Base-by-base conservation (phyloP, 2,797 vertebrate genomes). In the Dermochelys coriacea region DNA sequence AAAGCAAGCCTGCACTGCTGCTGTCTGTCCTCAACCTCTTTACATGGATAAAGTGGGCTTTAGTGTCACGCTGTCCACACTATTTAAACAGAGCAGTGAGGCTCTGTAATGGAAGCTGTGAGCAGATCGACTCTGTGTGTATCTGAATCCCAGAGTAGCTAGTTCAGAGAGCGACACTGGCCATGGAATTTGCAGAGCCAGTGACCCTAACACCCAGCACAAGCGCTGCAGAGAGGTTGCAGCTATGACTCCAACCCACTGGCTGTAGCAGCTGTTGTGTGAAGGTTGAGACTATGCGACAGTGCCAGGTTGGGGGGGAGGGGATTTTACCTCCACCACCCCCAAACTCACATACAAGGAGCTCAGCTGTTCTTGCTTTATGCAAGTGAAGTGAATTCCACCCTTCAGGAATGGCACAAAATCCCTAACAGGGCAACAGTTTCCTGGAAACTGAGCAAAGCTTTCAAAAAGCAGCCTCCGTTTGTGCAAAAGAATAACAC, bases 11-110 rank as follows among this genome's bases (percentile, higher is more conserved):
- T 18, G 11, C 45, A 3, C 29, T 90, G 52, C 50, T 90, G 8
- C 75, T 90, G 55, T 21, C 52, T 61, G 79, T 68, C 71, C 83
- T 83, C 71, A 27, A 27, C 27, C 83, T 29, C 55, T 80, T 0
- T 0, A 18, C 52, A 77, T 85, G 50, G n/a, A 10, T 18, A 45
- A 55, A 78, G 80, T 86, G 49, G 61, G 49, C 2, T 1, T 0
- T 2, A 12, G 23, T 0, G 5, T 34, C 49, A 37, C 74, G 31
- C 80, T 25, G 3, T 59, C 80, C 0, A 0, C 0, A 0, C 19
- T 0, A 0, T 49, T 88, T 41, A 87, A 85, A 59, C 55, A n/a
- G n/a, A 0, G 0, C 45, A 23, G 74, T 0, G 1, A 85, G 1
- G 0, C 0, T 0, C 45, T 84, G 0, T 0, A 18, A 37, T 37